Evolutionary conservation across 1,140 invertebrate species (phyloP).

Genomic region (Pomacea maculata): DNA sequence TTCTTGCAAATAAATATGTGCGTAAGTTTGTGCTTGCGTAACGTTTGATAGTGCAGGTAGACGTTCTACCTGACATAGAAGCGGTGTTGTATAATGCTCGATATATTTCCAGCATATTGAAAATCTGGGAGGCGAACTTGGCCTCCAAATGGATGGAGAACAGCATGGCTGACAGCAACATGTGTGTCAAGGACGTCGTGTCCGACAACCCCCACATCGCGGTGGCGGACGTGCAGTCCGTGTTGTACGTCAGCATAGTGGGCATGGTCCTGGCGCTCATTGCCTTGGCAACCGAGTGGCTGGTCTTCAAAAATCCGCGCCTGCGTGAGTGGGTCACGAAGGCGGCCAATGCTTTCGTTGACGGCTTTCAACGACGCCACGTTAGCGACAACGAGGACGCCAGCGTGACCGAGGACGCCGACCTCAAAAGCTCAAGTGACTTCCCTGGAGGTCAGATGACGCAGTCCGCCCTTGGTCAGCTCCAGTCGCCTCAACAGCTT

Average conservation of each 20-base stretch:
- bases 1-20: neutral
- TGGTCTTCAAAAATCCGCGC: neutral
- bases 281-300: neutral
- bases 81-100: neutral
- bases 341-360: neutral
- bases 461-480: too few relatives aligned
- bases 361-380: neutral
- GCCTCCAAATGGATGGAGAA: conserved; percentile 8
- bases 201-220: neutral
- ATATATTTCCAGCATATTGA: conserved; percentile 8
- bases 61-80: too few relatives aligned
- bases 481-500: too few relatives aligned
- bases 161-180: conserved; percentile 5
- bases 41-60: neutral
- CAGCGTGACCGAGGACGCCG: too few relatives aligned
- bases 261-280: conserved; percentile 15
- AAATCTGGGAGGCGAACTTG: conserved; percentile 13
- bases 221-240: conserved; percentile 21
- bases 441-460: too few relatives aligned
- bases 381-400: too few relatives aligned
- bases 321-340: conserved; percentile 1
- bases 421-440: too few relatives aligned
- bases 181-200: conserved; percentile 2
- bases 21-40: neutral
- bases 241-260: neutral